phyloP scores from a whole-genome alignment of 2,888 invertebrate genomes.

The Coleophora flavipennella region DNA sequence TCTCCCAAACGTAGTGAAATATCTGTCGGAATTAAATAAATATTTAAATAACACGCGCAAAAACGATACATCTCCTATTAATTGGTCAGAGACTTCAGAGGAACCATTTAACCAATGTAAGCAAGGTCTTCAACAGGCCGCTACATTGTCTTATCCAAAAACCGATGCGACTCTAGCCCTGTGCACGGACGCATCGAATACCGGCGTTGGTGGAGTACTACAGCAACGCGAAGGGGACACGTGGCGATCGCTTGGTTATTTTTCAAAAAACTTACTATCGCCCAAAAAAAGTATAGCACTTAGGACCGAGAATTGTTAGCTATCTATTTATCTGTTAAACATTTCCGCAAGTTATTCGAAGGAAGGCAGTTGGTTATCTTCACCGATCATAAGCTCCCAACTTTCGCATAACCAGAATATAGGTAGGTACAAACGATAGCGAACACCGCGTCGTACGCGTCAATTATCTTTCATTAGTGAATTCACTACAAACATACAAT shows the following conservation, averaged over 20 bases:
- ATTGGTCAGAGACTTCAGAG: slow-evolving; percentile 3
- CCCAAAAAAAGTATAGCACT: not conserved
- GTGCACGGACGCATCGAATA: slow-evolving; percentile 22
- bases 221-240: slow-evolving; percentile 21
- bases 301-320: slow-evolving; percentile 10
- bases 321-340: slow-evolving; percentile 11
- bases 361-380: slow-evolving; percentile 7
- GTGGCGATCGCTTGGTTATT: slow-evolving; percentile 5
- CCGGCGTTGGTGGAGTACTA: slow-evolving; percentile 28
- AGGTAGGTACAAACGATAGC: slow-evolving; percentile 1
- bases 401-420: slow-evolving; percentile 2
- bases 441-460: slow-evolving; percentile 9
- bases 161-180: slow-evolving; percentile 14
- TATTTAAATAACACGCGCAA: not conserved
- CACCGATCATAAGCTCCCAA: slow-evolving; percentile 14
- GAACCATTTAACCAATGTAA: slow-evolving; percentile 13
- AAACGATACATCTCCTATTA: not conserved
- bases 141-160: slow-evolving; percentile 8
- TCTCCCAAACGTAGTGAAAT: not conserved
- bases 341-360: slow-evolving; percentile 6
- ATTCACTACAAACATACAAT: slow-evolving; percentile 4
- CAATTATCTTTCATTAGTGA: slow-evolving; percentile 8
- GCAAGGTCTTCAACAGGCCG: slow-evolving; percentile 8
- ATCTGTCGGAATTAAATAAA: not conserved
- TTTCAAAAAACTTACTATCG: not conserved